Evolutionary conservation across 2,888 invertebrate species (phyloP).

Genomic region (Halictus ligatus): DNA sequence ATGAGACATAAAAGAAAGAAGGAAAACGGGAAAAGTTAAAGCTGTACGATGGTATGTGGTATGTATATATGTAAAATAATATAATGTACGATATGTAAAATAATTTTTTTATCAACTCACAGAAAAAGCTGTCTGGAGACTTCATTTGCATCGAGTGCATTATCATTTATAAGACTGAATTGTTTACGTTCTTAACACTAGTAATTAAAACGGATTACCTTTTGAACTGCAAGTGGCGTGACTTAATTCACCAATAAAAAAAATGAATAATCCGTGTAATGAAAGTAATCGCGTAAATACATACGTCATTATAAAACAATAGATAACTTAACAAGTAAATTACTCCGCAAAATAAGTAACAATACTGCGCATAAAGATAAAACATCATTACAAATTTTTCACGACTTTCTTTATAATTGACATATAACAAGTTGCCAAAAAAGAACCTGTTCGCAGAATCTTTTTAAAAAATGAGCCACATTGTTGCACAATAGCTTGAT

Average conservation of each 20-base stretch:
- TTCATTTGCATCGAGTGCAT: neutral
- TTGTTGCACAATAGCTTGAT: no score
- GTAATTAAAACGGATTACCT: neutral
- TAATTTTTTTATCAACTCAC: neutral
- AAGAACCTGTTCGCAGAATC: neutral
- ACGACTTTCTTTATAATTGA: slow-evolving; percentile 46
- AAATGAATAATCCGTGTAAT: neutral
- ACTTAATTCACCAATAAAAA: neutral
- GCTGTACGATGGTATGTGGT: neutral
- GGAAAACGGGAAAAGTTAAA: neutral
- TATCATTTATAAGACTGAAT: neutral
- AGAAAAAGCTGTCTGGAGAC: neutral
- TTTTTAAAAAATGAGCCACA: neutral
- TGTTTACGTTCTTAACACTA: neutral
- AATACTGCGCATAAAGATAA: neutral
- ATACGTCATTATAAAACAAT: neutral
- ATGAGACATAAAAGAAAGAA: no score
- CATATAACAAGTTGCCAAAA: no score
- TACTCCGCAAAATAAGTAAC: neutral
- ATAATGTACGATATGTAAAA: neutral
- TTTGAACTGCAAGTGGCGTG: slow-evolving; percentile 1
- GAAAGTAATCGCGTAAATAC: neutral
- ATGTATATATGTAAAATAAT: no score
- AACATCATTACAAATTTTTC: neutral
- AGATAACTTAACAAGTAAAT: neutral